phyloP scores from a whole-genome alignment of 1,140 invertebrate species.

The Calliopsis andreniformis region DNA sequence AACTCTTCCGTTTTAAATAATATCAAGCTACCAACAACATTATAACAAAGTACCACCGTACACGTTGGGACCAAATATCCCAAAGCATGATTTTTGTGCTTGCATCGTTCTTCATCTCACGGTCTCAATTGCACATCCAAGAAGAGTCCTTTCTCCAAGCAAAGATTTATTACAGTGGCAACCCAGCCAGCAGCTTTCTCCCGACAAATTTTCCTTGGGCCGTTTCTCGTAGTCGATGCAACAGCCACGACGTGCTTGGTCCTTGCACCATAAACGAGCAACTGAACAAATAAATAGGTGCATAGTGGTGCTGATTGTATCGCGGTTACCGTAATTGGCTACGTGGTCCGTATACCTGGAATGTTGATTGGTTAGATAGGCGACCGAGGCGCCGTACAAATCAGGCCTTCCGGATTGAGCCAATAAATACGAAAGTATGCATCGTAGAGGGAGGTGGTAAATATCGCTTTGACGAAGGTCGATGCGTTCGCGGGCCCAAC shows the following conservation, averaged over 20 bases:
- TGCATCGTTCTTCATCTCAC: too few relatives aligned
- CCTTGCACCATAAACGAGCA: slow-evolving; percentile 19
- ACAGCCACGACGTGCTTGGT: slow-evolving; percentile 22
- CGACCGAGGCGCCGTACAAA: slow-evolving; percentile 64
- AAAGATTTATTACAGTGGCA: neutral
- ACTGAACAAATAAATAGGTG: slow-evolving; percentile 68
- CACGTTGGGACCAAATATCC: too few relatives aligned
- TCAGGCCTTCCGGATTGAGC: slow-evolving; percentile 61
- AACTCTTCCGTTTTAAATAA: too few relatives aligned
- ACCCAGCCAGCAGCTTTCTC: neutral
- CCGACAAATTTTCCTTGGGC: neutral
- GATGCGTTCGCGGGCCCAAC: neutral
- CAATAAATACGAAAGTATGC: slow-evolving; percentile 65
- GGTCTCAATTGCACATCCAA: too few relatives aligned
- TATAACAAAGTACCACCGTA: too few relatives aligned
- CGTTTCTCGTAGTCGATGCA: neutral
- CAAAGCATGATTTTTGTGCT: too few relatives aligned
- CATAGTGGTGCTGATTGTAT: slow-evolving; percentile 68
- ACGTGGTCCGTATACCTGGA: slow-evolving; percentile 71
- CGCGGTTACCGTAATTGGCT: slow-evolving; percentile 71
- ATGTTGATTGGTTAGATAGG: slow-evolving; percentile 75
- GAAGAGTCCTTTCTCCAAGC: too few relatives aligned
- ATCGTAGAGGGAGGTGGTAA: slow-evolving; percentile 25
- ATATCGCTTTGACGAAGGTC: slow-evolving; percentile 44
- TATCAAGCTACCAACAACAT: too few relatives aligned